Evolutionary conservation across 23 tunicate genomes (phyloP).

Genomic region (Ascidia mentula): DNA sequence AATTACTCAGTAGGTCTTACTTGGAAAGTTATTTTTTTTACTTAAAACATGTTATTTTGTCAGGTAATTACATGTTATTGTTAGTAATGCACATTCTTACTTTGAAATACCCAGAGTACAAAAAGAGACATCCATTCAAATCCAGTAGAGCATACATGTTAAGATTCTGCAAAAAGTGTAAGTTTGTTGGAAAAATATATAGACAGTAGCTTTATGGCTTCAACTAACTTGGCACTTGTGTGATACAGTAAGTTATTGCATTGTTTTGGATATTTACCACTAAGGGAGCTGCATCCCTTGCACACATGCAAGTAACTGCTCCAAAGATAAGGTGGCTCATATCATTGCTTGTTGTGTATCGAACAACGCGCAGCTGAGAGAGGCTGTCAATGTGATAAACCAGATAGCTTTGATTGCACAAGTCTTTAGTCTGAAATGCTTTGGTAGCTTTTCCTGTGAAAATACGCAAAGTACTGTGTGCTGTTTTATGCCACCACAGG

Average conservation of each 20-base stretch:
- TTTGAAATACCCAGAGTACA: slow-evolving; percentile 73
- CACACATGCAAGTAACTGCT: slow-evolving; percentile 51
- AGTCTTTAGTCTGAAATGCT: slow-evolving; percentile 67
- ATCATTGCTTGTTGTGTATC: slow-evolving; percentile 64
- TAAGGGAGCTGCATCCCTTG: slow-evolving; percentile 75
- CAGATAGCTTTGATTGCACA: slow-evolving; percentile 74
- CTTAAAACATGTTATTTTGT: too few species aligned
- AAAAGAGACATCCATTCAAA: slow-evolving; percentile 41
- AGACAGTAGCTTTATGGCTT: background rate
- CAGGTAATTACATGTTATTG: too few species aligned
- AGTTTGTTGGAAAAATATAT: background rate
- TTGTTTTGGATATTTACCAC: slow-evolving; percentile 30
- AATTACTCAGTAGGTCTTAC: too few species aligned
- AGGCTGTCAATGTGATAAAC: slow-evolving; percentile 61
- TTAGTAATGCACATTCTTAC: too few species aligned
- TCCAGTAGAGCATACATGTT: slow-evolving; percentile 86
- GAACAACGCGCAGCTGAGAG: slow-evolving; percentile 69
- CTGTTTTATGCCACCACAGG: too few species aligned
- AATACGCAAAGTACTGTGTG: too few species aligned
- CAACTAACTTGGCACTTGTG: background rate
- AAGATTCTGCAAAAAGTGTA: slow-evolving; percentile 35
- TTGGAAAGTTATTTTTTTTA: too few species aligned
- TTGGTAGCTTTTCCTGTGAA: slow-evolving; percentile 79
- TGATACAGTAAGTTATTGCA: background rate
- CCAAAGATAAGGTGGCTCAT: slow-evolving; percentile 73